These are phyloP conservation scores for Drosophila kanekoi DNA, from an alignment of 2,888 invertebrate genomes.

Conservation along the genomic window DNA sequence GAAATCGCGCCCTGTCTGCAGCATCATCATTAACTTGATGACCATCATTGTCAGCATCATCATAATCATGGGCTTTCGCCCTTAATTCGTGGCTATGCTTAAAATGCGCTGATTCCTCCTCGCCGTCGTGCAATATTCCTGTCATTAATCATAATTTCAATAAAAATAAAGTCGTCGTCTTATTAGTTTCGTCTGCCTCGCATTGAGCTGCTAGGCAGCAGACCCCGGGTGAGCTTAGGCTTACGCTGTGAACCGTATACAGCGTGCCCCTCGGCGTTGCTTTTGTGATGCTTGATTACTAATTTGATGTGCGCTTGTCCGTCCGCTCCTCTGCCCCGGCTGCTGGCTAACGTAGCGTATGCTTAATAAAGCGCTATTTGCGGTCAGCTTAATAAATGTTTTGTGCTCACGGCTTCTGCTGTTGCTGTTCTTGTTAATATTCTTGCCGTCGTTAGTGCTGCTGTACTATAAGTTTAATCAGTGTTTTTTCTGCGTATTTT, in stretches of 20 bases:
- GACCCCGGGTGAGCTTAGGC: slow-evolving; percentile 30
- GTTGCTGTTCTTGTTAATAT: not conserved
- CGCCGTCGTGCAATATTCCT: slow-evolving; percentile 59
- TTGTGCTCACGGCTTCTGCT: slow-evolving; percentile 31
- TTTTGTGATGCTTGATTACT: slow-evolving; percentile 67
- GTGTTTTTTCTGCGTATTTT: slow-evolving; percentile 11
- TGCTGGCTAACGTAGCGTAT: slow-evolving; percentile 52
- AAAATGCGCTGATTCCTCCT: slow-evolving; percentile 47
- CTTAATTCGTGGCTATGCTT: slow-evolving; percentile 48
- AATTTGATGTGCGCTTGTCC: slow-evolving; percentile 56
- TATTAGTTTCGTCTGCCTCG: slow-evolving; percentile 55
- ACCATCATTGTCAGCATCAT: slow-evolving; percentile 22
- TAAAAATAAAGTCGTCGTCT: slow-evolving; percentile 73
- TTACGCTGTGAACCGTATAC: slow-evolving; percentile 32
- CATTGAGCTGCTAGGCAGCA: slow-evolving; percentile 2
- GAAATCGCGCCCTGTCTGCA: slow-evolving; percentile 22
- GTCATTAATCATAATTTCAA: slow-evolving; percentile 82
- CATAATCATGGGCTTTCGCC: slow-evolving; percentile 36
- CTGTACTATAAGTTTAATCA: slow-evolving; percentile 33
- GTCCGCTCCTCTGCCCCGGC: slow-evolving; percentile 8
- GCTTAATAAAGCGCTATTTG: slow-evolving; percentile 70
- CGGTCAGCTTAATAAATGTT: slow-evolving; percentile 53
- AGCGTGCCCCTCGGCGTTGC: slow-evolving; percentile 30
- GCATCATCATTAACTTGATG: slow-evolving; percentile 16
- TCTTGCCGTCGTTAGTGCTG: slow-evolving; percentile 6